Evolutionary conservation across 2,113 vertebrate species (phyloP).

Genomic region (human): DNA sequence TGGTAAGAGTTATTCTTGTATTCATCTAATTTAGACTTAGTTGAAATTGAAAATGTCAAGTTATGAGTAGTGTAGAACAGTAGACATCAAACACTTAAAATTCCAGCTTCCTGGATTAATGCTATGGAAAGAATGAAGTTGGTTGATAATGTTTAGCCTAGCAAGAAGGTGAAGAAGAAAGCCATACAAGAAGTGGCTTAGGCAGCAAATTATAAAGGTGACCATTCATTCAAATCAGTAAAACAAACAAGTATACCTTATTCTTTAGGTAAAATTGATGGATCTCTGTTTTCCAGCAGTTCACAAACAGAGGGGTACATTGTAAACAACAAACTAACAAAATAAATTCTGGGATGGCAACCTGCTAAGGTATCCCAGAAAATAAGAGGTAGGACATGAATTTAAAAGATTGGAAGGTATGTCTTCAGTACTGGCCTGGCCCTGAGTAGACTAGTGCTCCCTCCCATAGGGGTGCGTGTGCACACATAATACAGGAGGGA

Average conservation of each 20-base stretch:
- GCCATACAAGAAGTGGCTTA: background rate
- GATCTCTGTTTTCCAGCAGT: background rate
- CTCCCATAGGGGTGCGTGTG: background rate
- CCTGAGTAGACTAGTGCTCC: background rate
- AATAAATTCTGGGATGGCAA: background rate
- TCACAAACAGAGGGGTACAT: background rate
- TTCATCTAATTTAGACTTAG: background rate
- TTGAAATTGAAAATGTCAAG: slow-evolving; percentile 11
- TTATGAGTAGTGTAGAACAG: background rate
- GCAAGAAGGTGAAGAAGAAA: background rate
- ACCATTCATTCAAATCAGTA: background rate
- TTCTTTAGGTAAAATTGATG: background rate
- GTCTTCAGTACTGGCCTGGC: background rate
- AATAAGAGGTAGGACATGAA: background rate
- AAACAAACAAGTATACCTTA: background rate
- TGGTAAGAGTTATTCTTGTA: background rate
- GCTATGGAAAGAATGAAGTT: background rate
- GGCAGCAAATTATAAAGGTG: background rate
- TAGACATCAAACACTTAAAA: background rate
- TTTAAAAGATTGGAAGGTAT: background rate
- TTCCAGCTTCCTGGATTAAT: background rate
- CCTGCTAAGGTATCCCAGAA: background rate
- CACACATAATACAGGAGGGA: background rate
- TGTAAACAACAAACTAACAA: background rate
- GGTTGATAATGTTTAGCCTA: background rate